A percentile compares a stretch with the other conserved stretches of the same genome.
These are phyloP conservation scores for Plutomurus gul DNA, from an alignment of 1,140 invertebrate genomes.

Conservation along the genomic window DNA sequence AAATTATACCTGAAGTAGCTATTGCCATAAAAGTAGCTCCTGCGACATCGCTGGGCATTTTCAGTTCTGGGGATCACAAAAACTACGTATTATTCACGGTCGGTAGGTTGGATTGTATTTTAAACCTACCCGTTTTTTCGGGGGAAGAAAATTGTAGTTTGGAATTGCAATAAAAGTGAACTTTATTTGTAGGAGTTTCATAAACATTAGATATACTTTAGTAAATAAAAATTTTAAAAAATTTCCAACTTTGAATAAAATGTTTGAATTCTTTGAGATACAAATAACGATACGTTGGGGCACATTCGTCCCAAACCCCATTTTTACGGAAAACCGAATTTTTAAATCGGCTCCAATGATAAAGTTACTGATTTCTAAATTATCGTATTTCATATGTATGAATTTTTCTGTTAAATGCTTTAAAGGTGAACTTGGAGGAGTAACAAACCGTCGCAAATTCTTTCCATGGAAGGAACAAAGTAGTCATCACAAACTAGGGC, in stretches of 20 bases:
- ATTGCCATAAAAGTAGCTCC: conserved; percentile 91
- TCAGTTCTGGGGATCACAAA: conserved; percentile 56
- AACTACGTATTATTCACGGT: background rate
- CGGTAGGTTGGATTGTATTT: background rate
- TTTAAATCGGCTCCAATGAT: background rate
- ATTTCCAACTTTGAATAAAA: too few relatives aligned
- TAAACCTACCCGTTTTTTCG: background rate
- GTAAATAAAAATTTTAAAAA: too few relatives aligned
- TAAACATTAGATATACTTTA: too few relatives aligned
- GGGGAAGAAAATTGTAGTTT: too few relatives aligned
- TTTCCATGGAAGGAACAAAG: conserved; percentile 58
- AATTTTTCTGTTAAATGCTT: background rate
- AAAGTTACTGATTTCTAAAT: background rate
- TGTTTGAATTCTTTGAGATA: too few relatives aligned
- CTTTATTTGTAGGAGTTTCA: too few relatives aligned
- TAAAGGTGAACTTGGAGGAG: background rate
- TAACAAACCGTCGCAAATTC: conserved; percentile 56
- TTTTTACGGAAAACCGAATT: background rate
- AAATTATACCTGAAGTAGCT: conserved; percentile 72
- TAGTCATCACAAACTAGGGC: conserved; percentile 57
- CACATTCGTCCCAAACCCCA: background rate
- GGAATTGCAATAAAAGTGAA: too few relatives aligned
- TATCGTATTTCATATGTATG: background rate
- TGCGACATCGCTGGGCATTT: conserved; percentile 73
- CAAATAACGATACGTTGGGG: too few relatives aligned